Base-by-base conservation (phyloP, 2,797 vertebrate species). In the Hephaestus fuliginosus region DNA sequence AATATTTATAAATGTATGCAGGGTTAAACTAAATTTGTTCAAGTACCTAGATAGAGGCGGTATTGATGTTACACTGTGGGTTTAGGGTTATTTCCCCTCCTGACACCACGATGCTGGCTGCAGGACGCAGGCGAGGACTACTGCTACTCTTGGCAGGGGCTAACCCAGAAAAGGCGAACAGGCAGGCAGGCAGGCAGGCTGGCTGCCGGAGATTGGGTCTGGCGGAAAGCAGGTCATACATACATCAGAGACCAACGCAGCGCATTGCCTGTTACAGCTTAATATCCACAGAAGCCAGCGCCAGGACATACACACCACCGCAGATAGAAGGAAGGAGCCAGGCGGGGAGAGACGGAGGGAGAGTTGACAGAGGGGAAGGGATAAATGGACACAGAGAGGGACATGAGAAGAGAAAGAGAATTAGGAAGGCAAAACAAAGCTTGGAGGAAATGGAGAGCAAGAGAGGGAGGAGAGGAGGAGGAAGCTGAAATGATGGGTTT, bases 191-290 rank as follows among this genome's bases (percentile, higher is more conserved):
- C 76, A 55, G 74, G 71, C 70, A 7, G 69, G 80, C 87, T 73
- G 82, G 85, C 88, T 87, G 81, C 78, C 81, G 81, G 90, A 92
- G 90, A 92, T 87, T 87, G 91, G 86, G 87, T 90, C 90, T 91
- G 87, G 88, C 57, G 61, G 91, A 95, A 95, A 94, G 87, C 91
- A 93, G 94, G 93, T 95, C 94, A 94, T 90, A 91, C 86, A 91
- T 87, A 92, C 93, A 94, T 93, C 88, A 94, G 92, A 94, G 91
- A 95, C 86, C 82, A 82, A 76, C 39, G 70, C 86, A 81, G 87
- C 68, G 33, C 87, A 68, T 80, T 88, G 88, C 89, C 87, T 85
- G 81, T 89, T 88, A 91, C 86, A 90, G 89, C 90, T 91, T 92
- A 90, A 91, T 91, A 92, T 89, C 88, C 90, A 89, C 70, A 90